A percentile compares a stretch with the other conserved stretches of the same genome.
These are phyloP conservation scores for Catharus ustulatus DNA, from an alignment of 2,797 vertebrate genomes.

Conservation along the genomic window DNA sequence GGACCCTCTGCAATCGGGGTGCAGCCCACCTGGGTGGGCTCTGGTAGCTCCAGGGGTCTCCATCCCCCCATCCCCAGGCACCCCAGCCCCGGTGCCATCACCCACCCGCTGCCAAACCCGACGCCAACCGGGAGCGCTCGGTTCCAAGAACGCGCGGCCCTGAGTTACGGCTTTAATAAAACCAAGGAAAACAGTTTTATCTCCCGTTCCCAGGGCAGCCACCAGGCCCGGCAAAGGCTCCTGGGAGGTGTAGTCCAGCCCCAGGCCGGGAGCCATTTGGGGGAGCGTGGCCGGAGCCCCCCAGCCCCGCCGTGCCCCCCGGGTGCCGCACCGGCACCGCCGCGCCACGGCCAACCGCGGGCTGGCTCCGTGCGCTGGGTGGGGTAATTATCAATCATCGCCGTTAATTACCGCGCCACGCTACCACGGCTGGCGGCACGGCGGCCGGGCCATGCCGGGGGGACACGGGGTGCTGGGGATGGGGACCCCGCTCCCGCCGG, in stretches of 20 bases:
- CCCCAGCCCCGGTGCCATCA: background rate
- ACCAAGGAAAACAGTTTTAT: conserved; percentile 17
- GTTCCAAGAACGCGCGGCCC: background rate
- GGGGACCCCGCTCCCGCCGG: background rate
- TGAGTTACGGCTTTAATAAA: conserved; percentile 55
- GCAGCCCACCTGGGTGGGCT: accelerated
- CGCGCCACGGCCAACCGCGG: background rate
- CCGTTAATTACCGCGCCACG: background rate
- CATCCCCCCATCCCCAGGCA: too few species aligned
- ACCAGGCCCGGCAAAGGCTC: conserved; percentile 41
- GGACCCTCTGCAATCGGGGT: background rate
- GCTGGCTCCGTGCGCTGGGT: background rate
- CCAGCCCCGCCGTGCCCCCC: background rate
- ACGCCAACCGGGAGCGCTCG: background rate
- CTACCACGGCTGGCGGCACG: background rate
- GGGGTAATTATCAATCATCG: conserved; percentile 54
- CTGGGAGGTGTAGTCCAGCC: conserved; percentile 72
- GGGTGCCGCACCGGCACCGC: background rate
- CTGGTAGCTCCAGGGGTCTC: background rate
- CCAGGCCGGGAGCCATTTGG: conserved; percentile 10
- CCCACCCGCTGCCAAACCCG: background rate
- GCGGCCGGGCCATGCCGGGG: background rate
- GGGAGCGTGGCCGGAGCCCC: background rate
- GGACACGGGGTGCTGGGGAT: background rate
- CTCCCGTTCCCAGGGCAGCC: background rate